These are phyloP conservation scores for Eupithecia tripunctaria DNA, from an alignment of 2,888 invertebrate genomes.

Conservation along the genomic window DNA sequence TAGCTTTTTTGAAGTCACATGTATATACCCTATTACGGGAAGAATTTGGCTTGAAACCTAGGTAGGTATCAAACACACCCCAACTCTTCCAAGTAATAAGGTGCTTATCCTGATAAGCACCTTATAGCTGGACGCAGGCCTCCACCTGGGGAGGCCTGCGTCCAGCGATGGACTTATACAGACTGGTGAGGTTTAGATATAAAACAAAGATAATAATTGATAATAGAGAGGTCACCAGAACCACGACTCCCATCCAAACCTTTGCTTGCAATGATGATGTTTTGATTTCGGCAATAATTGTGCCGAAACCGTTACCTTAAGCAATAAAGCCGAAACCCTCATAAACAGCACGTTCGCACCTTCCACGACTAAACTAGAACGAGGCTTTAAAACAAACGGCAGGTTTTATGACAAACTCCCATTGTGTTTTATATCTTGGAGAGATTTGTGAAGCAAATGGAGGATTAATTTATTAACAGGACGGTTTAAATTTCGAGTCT, in stretches of 20 bases:
- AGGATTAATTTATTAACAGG: conserved; percentile 11
- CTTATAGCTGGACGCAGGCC: no score
- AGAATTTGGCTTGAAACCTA: no score
- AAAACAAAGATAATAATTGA: no score
- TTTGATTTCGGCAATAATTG: background rate
- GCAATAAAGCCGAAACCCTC: conserved; percentile 16
- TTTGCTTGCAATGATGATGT: background rate
- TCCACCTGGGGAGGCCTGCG: no score
- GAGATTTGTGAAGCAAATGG: conserved; percentile 37
- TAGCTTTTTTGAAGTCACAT: no score
- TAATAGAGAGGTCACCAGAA: background rate
- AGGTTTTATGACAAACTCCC: conserved; percentile 41
- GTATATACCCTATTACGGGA: no score
- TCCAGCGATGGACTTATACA: no score
- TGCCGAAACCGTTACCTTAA: conserved; percentile 14
- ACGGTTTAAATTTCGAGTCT: background rate
- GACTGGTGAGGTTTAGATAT: no score
- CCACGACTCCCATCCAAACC: background rate
- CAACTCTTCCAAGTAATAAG: no score
- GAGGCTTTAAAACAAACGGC: conserved; percentile 44
- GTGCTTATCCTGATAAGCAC: no score
- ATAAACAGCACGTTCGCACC: conserved; percentile 42
- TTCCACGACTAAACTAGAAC: conserved; percentile 42
- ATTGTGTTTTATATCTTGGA: conserved; percentile 37
- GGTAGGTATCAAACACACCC: no score